Base-by-base conservation (phyloP, 2,888 invertebrate species). In the Resseliella maxima region DNA sequence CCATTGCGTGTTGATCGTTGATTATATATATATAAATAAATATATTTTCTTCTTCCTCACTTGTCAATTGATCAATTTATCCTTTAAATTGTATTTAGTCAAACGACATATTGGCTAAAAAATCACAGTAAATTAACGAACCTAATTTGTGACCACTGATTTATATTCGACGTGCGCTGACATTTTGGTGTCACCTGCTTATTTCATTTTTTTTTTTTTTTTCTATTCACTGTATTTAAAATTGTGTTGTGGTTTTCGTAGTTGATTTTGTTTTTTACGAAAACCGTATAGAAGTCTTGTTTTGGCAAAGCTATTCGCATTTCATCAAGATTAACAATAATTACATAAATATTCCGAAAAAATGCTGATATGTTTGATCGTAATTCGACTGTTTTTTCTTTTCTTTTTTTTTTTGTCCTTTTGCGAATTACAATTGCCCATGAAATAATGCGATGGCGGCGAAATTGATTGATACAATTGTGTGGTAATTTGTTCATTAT, bases 101-200 rank as follows among this genome's bases (percentile, higher is more conserved):
- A 59, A 59, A 59, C 59, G 59, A 59, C 59, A 59, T 59, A 59
- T 59, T 59, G 24, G 59, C 59, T 59, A 59, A 59, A 59, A n/a
- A 59, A 59, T 59, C 59, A 59, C 59, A 59, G 59, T 59, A 59
- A 59, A 59, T 59, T 59, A 50, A 59, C 59, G 59, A 59, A 59
- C 27, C 59, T 59, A 59, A 59, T 59, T 24, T 59, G 59, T 59
- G 59, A 24, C n/a, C 24, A 10, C 35, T 72, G 59, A 72, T 31
- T 59, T 59, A 24, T 59, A 59, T 59, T 72, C 59, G 59, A 59
- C 12, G 59, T 59, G 59, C 59, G 27, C 12, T 59, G 59, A 59
- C 59, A 59, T 59, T 72, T 72, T 72, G 72, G 72, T 72, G 31
- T 72, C 72, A 31, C 72, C 2, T 10, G 27, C 72, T 15, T 72